Conservation (phyloP, 2,888 invertebrate genomes). For the Holacanthella duospinosa region DNA sequence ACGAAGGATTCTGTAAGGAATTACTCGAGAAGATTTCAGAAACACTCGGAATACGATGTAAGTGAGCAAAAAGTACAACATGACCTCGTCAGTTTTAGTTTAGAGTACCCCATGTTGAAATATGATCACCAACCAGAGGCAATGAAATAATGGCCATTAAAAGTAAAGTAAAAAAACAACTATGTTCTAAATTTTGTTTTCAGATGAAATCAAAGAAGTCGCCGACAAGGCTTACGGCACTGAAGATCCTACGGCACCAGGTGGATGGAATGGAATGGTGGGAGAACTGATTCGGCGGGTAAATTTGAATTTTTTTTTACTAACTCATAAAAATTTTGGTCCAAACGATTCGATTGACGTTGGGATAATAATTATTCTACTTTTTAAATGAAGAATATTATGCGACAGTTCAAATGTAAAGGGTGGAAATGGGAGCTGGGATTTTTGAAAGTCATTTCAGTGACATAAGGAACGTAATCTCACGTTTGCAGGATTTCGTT, state of each 20-base stretch:
- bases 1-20: conserved; percentile 70
- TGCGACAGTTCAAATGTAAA: too few relatives aligned
- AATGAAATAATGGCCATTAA: neutral
- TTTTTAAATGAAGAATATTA: too few relatives aligned
- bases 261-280: conserved; percentile 79
- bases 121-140: too few relatives aligned
- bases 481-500: too few relatives aligned
- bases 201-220: conserved; percentile 74
- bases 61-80: neutral
- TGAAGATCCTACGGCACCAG: conserved; percentile 59
- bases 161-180: neutral
- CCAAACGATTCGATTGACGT: neutral
- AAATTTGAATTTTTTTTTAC: too few relatives aligned
- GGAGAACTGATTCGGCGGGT: conserved; percentile 78
- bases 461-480: too few relatives aligned
- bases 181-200: neutral
- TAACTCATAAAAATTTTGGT: neutral
- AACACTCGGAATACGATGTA: conserved; percentile 4
- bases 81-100: neutral
- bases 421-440: too few relatives aligned
- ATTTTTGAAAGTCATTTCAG: too few relatives aligned
- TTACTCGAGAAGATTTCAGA: conserved; percentile 52
- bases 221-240: conserved; percentile 76
- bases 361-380: too few relatives aligned
- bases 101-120: too few relatives aligned